Percentiles rank a stretch among this genome's conserved stretches.
These are phyloP conservation scores for Stenotaenia linearis DNA, from an alignment of 2,888 invertebrate genomes.

Conservation along the genomic window DNA sequence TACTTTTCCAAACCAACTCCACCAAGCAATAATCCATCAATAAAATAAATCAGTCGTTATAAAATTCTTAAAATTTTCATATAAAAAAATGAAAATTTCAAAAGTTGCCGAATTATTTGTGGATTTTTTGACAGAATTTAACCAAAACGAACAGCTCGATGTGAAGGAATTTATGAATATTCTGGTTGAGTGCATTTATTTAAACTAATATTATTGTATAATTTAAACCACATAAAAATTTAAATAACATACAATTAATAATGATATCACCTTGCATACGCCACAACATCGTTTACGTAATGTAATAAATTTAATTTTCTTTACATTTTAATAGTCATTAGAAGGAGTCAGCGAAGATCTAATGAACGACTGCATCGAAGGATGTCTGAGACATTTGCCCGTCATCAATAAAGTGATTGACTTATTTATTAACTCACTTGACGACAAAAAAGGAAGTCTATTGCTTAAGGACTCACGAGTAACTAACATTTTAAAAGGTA, in stretches of 20 bases:
- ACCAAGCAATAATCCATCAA: not conserved
- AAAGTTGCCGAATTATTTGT: not conserved
- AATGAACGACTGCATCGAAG: not conserved
- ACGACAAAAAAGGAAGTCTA: not conserved
- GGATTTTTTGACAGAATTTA: not conserved
- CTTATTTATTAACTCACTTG: constrained; percentile 12
- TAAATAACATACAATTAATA: not conserved
- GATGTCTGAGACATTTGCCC: not conserved
- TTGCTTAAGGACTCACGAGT: not conserved
- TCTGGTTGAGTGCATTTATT: not conserved
- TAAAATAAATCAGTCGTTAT: not conserved
- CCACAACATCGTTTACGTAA: not conserved
- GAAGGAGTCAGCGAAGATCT: not conserved
- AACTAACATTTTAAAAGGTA: not conserved
- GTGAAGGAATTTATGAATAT: not conserved
- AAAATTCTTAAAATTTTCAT: too few relatives aligned
- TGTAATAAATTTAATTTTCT: not conserved
- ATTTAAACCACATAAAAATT: not conserved
- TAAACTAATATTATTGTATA: not conserved
- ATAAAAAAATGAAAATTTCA: not conserved
- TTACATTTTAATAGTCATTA: not conserved
- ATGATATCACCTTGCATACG: too few relatives aligned
- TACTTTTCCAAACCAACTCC: not conserved
- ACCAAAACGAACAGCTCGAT: not conserved
- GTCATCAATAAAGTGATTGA: constrained; percentile 1